A percentile compares a stretch with the other conserved stretches of the same genome.
phyloP scores from a whole-genome alignment of 2,888 invertebrate genomes.

The Dasypogon diadema region DNA sequence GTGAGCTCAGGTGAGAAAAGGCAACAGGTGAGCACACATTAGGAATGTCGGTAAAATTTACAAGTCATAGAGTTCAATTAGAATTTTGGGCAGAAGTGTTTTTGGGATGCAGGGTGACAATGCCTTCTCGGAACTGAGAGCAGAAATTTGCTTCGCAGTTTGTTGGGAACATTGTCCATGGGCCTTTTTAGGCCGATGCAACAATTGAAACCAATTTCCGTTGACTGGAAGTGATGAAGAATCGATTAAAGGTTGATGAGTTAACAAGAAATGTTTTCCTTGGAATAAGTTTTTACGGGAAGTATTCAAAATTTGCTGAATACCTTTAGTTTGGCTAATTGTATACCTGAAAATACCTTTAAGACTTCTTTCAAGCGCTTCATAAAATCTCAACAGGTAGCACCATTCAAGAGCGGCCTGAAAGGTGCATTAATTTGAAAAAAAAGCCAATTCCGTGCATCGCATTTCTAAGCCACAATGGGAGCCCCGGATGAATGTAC shows the following conservation, averaged over 20 bases:
- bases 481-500: constrained; percentile 14
- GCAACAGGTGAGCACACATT: constrained; percentile 30
- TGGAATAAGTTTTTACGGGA: neutral
- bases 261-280: neutral
- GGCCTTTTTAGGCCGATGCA: neutral
- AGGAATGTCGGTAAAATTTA: constrained; percentile 9
- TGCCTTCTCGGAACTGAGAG: neutral
- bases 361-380: no score
- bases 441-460: constrained; percentile 18
- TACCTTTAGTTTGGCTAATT: no score
- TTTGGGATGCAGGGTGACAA: neutral
- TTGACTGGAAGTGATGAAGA: neutral
- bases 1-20: constrained; percentile 17
- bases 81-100: neutral
- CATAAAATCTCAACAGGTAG: constrained; percentile 46
- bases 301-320: no score
- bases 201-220: neutral
- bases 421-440: constrained; percentile 27
- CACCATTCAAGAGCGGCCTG: constrained; percentile 5
- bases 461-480: constrained; percentile 17
- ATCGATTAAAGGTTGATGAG: neutral
- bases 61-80: constrained; percentile 44
- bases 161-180: neutral
- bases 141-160: neutral
- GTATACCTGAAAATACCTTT: no score